Evolutionary conservation across 2,888 invertebrate species (phyloP).

Genomic region (Malacosoma neustria): DNA sequence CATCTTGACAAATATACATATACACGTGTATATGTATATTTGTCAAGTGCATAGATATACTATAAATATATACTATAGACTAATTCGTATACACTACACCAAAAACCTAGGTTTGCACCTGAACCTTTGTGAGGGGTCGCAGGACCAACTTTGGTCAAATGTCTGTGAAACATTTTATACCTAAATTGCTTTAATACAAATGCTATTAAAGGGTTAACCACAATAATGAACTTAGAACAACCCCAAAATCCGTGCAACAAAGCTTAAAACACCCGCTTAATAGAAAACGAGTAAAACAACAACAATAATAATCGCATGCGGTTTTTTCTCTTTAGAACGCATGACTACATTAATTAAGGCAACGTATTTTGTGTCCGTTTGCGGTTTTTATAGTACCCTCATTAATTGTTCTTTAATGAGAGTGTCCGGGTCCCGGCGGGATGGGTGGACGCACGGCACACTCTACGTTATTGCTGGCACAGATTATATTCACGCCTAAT

Average conservation of each 20-base stretch:
- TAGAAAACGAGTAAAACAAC: background rate
- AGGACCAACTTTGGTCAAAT: too few relatives aligned
- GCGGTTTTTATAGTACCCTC: conserved; percentile 31
- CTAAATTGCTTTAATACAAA: too few relatives aligned
- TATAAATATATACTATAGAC: too few relatives aligned
- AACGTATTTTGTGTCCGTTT: conserved; percentile 9
- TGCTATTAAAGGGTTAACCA: too few relatives aligned
- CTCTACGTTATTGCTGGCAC: conserved; percentile 21
- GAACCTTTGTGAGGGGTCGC: too few relatives aligned
- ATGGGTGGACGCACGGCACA: conserved; percentile 16
- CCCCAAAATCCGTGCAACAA: background rate
- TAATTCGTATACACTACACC: too few relatives aligned
- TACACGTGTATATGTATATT: too few relatives aligned
- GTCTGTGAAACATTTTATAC: too few relatives aligned
- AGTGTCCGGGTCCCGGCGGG: conserved; percentile 14
- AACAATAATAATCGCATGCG: conserved; percentile 7
- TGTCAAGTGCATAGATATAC: too few relatives aligned
- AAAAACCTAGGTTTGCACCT: too few relatives aligned
- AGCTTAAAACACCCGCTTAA: background rate
- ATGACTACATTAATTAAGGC: conserved; percentile 31
- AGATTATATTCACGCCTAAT: conserved; percentile 18
- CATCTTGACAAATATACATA: too few relatives aligned
- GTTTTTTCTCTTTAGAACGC: conserved; percentile 19
- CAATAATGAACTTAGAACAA: background rate
- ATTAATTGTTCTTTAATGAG: conserved; percentile 45